These are phyloP conservation scores for Antitype chi DNA, from an alignment of 2,888 invertebrate genomes.

Conservation along the genomic window DNA sequence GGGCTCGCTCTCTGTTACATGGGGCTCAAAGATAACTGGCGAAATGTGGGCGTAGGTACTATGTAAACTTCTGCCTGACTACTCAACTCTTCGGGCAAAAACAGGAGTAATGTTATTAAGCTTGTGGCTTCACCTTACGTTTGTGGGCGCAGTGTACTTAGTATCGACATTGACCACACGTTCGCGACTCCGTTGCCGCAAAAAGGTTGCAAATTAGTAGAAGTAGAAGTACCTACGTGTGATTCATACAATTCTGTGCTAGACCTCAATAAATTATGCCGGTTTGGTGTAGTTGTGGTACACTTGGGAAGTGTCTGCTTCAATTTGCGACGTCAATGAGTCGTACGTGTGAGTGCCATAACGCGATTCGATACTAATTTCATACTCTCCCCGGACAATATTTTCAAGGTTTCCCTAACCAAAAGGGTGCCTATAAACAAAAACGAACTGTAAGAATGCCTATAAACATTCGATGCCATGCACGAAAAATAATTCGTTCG, in stretches of 20 bases:
- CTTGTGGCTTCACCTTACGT: background rate
- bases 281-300: background rate
- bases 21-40: too few relatives aligned
- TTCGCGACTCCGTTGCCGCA: background rate
- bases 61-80: too few relatives aligned
- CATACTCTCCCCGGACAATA: too few relatives aligned
- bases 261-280: background rate
- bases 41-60: background rate
- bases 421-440: background rate
- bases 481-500: too few relatives aligned
- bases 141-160: background rate
- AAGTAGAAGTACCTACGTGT: background rate
- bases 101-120: too few relatives aligned
- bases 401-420: too few relatives aligned
- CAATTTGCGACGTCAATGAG: background rate
- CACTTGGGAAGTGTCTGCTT: background rate
- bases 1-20: too few relatives aligned
- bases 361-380: background rate
- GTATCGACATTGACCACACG: background rate
- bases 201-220: background rate
- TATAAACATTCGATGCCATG: too few relatives aligned
- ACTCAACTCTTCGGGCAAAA: too few relatives aligned
- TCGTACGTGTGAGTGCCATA: background rate
- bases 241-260: background rate
- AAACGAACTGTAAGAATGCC: too few relatives aligned